Percentiles rank a stretch among this genome's conserved stretches.
Evolutionary conservation across 2,797 vertebrate genomes (phyloP).

Genomic region (Mus caroli): DNA sequence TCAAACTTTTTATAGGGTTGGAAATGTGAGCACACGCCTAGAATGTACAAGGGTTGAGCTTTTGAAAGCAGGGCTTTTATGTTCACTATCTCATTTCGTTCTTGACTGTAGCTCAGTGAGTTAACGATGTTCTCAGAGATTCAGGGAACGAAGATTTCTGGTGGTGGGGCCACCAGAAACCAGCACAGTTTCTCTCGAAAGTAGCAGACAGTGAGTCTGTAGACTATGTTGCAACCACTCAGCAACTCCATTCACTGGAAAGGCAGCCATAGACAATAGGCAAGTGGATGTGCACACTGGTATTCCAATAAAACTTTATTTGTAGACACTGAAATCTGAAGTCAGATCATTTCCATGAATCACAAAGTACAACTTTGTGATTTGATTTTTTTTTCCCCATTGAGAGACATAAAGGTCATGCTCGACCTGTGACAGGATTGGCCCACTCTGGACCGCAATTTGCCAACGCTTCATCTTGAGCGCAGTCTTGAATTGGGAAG

Average conservation of each 20-base stretch:
- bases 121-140: background rate
- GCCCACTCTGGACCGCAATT: rapidly evolving
- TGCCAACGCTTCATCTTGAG: background rate
- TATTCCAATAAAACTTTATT: conserved; percentile 5
- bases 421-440: background rate
- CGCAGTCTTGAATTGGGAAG: background rate
- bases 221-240: background rate
- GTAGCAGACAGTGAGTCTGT: background rate
- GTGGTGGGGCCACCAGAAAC: background rate
- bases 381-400: background rate
- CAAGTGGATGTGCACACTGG: no score
- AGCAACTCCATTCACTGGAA: background rate
- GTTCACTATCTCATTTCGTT: background rate
- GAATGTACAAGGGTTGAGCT: background rate
- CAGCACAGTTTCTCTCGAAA: background rate
- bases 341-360: background rate
- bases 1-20: background rate
- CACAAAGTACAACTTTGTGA: conserved; percentile 1
- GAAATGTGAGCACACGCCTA: no score
- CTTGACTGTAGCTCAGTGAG: background rate
- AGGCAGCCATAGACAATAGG: rapidly evolving
- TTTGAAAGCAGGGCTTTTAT: background rate
- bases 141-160: background rate
- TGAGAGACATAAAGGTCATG: background rate
- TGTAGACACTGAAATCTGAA: background rate